These are phyloP conservation scores for Chrysocyon brachyurus DNA, from an alignment of 2,797 vertebrate genomes.

Conservation along the genomic window DNA sequence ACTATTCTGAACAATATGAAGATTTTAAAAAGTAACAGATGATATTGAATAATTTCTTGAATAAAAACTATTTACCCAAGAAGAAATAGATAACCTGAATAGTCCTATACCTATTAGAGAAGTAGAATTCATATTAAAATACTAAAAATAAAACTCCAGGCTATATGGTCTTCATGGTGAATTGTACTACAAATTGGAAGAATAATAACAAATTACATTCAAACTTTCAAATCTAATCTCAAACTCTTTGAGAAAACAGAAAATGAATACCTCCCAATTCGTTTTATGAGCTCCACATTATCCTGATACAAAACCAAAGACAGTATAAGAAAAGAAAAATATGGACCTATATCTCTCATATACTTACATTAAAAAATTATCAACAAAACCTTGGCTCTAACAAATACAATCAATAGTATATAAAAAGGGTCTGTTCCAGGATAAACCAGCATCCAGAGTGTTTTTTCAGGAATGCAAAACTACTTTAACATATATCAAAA, in stretches of 20 bases:
- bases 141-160: neutral
- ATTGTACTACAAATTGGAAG: neutral
- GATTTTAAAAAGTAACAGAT: neutral
- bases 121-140: neutral
- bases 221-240: neutral
- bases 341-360: neutral
- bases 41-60: neutral
- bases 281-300: neutral
- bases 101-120: neutral
- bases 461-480: neutral
- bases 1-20: neutral
- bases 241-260: neutral
- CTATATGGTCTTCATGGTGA: neutral
- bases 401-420: neutral
- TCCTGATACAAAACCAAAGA: neutral
- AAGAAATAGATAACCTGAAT: neutral
- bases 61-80: neutral
- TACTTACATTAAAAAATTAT: neutral
- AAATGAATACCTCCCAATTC: neutral
- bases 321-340: neutral
- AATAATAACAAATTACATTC: neutral
- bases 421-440: neutral
- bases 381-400: neutral
- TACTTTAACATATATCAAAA: neutral
- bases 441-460: neutral